Evolutionary conservation across 1,140 invertebrate species (phyloP).

Genomic region (Microplitis demolitor): DNA sequence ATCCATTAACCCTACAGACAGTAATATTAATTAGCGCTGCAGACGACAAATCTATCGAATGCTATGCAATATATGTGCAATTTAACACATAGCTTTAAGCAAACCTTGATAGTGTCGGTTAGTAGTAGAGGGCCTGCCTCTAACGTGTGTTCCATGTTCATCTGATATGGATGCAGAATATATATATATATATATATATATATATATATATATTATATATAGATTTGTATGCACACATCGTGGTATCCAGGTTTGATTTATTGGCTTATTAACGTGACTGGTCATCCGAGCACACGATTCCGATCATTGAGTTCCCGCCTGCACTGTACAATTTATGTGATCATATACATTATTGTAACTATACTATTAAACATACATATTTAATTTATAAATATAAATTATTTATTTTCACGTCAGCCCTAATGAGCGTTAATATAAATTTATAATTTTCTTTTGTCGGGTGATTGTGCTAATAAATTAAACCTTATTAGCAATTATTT

Average conservation of each 20-base stretch:
- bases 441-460: constrained; percentile 28
- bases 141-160: constrained; percentile 38
- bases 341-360: not conserved
- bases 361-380: not conserved
- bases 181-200: too few species aligned
- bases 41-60: constrained; percentile 49
- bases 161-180: constrained; percentile 42
- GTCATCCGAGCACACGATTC: constrained; percentile 33
- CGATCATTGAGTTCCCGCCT: constrained; percentile 16
- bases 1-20: not conserved
- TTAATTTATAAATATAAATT: not conserved
- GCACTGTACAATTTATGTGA: constrained; percentile 1
- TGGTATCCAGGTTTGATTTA: constrained; percentile 51
- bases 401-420: not conserved
- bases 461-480: constrained; percentile 3
- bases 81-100: constrained; percentile 15
- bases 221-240: constrained; percentile 27
- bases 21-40: constrained; percentile 43
- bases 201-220: too few species aligned
- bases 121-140: constrained; percentile 5
- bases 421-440: not conserved
- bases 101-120: not conserved
- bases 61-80: constrained; percentile 20
- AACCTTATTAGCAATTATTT: constrained; percentile 1
- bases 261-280: constrained; percentile 51